These are phyloP conservation scores for Bos javanicus DNA, from an alignment of 2,113 vertebrate species.

Conservation along the genomic window DNA sequence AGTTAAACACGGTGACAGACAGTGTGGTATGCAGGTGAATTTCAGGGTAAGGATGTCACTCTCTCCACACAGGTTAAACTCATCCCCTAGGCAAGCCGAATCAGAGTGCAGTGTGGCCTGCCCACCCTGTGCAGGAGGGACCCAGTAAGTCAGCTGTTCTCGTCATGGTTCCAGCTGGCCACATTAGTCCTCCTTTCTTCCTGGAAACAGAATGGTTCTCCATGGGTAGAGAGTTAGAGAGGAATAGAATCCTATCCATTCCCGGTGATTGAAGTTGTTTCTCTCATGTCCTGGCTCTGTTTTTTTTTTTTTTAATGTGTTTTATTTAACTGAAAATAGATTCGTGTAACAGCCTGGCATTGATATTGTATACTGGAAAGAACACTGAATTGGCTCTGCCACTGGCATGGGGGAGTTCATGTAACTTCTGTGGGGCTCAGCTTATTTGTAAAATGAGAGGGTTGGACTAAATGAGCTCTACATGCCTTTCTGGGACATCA, in stretches of 20 bases:
- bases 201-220: not conserved
- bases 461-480: not conserved
- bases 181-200: not conserved
- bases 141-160: not conserved
- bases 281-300: not conserved
- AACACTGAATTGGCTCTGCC: not conserved
- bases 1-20: not conserved
- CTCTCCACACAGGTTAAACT: not conserved
- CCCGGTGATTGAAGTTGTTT: not conserved
- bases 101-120: no score
- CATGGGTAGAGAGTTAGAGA: not conserved
- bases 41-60: not conserved
- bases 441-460: not conserved
- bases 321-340: not conserved
- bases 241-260: not conserved
- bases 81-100: not conserved
- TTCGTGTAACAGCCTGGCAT: not conserved
- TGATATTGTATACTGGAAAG: not conserved
- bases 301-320: not conserved
- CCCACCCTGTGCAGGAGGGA: no score
- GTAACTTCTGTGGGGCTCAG: not conserved
- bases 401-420: not conserved
- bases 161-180: not conserved
- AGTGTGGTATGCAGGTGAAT: not conserved
- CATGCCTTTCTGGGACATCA: not conserved